A percentile compares a stretch with the other conserved stretches of the same genome.
These are phyloP conservation scores for Malurus cyaneus DNA, from an alignment of 2,113 vertebrate genomes.

Conservation along the genomic window DNA sequence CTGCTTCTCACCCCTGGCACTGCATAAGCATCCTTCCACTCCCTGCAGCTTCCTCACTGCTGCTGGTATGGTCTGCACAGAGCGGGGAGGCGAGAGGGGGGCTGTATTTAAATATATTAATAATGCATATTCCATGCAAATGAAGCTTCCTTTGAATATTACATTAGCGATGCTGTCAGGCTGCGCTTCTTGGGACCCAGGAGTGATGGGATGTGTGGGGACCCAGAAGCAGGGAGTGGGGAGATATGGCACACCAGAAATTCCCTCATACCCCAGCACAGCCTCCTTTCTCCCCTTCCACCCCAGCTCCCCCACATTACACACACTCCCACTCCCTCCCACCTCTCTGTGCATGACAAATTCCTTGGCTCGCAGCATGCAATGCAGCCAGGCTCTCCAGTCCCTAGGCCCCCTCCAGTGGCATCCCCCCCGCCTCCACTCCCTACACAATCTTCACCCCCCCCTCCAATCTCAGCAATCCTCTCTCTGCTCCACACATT, in stretches of 20 bases:
- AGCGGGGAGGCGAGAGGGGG: not conserved
- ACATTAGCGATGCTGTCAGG: slow-evolving; percentile 29
- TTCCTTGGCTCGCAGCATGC: slow-evolving; percentile 1
- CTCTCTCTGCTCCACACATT: not conserved
- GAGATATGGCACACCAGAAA: not conserved
- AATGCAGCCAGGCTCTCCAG: slow-evolving; percentile 30
- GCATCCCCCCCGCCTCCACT: not conserved
- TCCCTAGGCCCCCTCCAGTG: not conserved
- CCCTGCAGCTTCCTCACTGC: slow-evolving; percentile 32
- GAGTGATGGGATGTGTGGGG: not conserved
- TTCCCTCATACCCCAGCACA: not conserved
- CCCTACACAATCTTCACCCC: not conserved
- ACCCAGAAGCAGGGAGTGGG: not conserved
- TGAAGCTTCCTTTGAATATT: slow-evolving; percentile 42
- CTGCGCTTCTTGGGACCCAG: slow-evolving; percentile 13
- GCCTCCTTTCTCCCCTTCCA: not conserved
- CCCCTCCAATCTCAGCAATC: not conserved
- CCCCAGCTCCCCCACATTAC: not conserved
- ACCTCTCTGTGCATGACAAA: not conserved
- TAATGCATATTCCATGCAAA: slow-evolving; percentile 61
- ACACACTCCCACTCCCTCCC: not conserved
- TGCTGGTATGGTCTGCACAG: slow-evolving; percentile 1
- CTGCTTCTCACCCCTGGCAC: not conserved
- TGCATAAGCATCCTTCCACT: not conserved
- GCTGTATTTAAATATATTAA: slow-evolving; percentile 61